Evolutionary conservation across 2,888 invertebrate species (phyloP).

Genomic region (Habroteleia sp.): DNA sequence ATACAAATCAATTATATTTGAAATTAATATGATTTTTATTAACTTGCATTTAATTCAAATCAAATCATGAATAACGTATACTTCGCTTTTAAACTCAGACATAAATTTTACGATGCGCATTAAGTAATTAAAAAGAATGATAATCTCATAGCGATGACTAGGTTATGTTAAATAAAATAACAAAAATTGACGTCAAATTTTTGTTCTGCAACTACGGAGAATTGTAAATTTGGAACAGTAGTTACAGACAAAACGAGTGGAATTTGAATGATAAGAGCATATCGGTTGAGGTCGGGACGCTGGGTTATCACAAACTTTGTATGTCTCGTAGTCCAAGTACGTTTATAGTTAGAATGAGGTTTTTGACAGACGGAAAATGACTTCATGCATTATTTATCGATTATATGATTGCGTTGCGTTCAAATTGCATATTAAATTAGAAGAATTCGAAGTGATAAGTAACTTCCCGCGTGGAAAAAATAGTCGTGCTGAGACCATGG

Average conservation of each 20-base stretch:
- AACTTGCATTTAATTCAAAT: conserved; percentile 10
- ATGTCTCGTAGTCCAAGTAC: conserved; percentile 63
- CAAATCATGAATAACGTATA: conserved; percentile 33
- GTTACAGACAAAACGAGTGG: conserved; percentile 56
- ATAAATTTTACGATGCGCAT: conserved; percentile 20
- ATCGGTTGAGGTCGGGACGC: conserved; percentile 64
- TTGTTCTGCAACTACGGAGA: conserved; percentile 27
- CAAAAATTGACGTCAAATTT: conserved; percentile 34
- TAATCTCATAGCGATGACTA: conserved; percentile 28
- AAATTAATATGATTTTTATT: conserved; percentile 32
- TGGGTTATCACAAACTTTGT: conserved; percentile 63
- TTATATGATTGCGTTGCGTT: conserved; percentile 21
- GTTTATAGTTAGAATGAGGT: conserved; percentile 52
- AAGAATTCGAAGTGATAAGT: conserved; percentile 27
- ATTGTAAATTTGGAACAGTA: conserved; percentile 55
- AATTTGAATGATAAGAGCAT: conserved; percentile 64
- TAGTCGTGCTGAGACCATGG: too few relatives aligned
- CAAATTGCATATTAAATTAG: conserved; percentile 16
- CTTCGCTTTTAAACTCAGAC: conserved; percentile 4
- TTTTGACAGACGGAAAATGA: conserved; percentile 62
- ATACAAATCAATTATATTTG: conserved; percentile 24
- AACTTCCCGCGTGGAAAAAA: too few relatives aligned
- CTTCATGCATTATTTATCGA: conserved; percentile 53
- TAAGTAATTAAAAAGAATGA: conserved; percentile 34
- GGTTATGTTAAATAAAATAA: conserved; percentile 35